Base-by-base conservation (phyloP, 2,113 vertebrate genomes). In the Scalopus aquaticus region DNA sequence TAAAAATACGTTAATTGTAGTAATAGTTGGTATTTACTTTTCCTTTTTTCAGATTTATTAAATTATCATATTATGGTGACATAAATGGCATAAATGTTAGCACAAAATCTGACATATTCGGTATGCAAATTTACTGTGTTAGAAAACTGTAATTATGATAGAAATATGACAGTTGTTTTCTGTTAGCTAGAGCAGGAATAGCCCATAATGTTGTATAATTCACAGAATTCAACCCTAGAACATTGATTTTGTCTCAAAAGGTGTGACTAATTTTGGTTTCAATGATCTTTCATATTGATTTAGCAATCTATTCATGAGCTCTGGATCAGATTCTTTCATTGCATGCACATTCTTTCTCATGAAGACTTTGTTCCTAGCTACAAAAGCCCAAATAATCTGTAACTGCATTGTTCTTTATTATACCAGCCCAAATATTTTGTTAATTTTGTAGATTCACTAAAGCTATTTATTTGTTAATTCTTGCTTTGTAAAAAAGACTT, bases 181-280 rank as follows among this genome's bases (percentile, higher is more conserved):
- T 97, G 35, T 96, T 89, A 94, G 70, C 67, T 74, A 89, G 95
- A 96, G 94, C 76, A 97, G 95, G 93, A 97, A 95, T 69, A 97
- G 91, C 84, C 76, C 70, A 0, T 94, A 93, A 81, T 97, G 69
- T 96, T 97, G 94, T 94, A 64, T 97, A 97, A 97, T 97, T 98
- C 95, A 97, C 87, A 93, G 95, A 96, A 95, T 93, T 97, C 97
- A 96, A 95, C 88, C 84, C 28, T 42, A 64, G 95, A 90, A 82
- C 82, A 97, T 91, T 96, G 96, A 94, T 98, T 98, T 96, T 97
- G 67, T 96, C 91, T 97, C 83, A 98, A 98, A 97, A 97, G 74
- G 93, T 97, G 56, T 80, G 93, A 80, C 96, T 97, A 69, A 95
- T 98, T 98, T 98, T 96, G 95, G 89, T 97, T 90, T 67, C 82